Conservation (phyloP, 2,797 vertebrate genomes). For the Paedocypris micromegethes region DNA sequence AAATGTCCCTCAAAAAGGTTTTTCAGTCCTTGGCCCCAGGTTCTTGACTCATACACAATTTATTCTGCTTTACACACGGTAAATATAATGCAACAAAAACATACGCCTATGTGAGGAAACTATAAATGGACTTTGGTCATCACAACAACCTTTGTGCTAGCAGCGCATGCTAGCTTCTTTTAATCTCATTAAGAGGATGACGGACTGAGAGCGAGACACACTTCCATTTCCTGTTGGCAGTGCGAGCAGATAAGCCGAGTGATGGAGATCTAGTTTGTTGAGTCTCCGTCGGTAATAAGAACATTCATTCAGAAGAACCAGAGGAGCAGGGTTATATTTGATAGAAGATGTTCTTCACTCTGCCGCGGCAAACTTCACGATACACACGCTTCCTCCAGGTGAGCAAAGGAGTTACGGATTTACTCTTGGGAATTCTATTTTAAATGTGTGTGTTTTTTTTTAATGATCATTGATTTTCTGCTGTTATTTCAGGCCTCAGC, state of each 20-base stretch:
- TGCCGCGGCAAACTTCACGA: constrained; percentile 59
- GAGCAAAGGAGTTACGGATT: constrained; percentile 33
- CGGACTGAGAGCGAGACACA: neutral
- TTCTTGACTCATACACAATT: too few relatives aligned
- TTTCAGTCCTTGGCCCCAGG: neutral
- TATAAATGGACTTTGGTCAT: constrained; percentile 4
- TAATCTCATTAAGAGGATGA: constrained; percentile 30
- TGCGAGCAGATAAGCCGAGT: too few relatives aligned
- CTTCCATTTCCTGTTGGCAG: too few relatives aligned
- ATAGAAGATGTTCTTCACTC: constrained; percentile 59
- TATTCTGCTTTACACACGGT: too few relatives aligned
- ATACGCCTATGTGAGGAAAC: too few relatives aligned
- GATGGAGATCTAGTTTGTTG: too few relatives aligned
- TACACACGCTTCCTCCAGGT: constrained; percentile 70
- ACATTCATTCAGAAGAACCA: neutral
- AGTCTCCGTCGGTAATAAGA: too few relatives aligned
- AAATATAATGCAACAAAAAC: too few relatives aligned
- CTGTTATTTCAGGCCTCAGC: constrained; percentile 58
- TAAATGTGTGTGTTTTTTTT: too few relatives aligned
- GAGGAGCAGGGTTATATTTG: constrained; percentile 6
- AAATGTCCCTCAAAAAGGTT: constrained; percentile 6
- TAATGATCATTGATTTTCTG: too few relatives aligned
- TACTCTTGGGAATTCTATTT: neutral
- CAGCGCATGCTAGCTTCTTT: constrained; percentile 4
- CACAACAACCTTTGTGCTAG: constrained; percentile 12